These are phyloP conservation scores for Otus scops DNA, from an alignment of 2,797 vertebrate species.

Conservation along the genomic window DNA sequence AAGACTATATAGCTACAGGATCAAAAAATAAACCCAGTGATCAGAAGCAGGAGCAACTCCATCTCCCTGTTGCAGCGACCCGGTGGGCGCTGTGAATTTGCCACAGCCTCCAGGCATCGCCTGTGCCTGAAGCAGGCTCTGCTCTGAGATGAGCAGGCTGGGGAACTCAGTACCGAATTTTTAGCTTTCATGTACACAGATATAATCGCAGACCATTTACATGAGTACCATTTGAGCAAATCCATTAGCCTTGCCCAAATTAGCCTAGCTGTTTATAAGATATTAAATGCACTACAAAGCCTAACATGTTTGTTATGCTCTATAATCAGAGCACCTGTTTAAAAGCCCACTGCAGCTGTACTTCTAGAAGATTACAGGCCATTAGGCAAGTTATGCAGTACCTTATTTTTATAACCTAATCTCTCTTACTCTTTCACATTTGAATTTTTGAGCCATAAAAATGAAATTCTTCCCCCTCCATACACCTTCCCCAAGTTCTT, in stretches of 20 bases:
- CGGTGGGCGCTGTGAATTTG: accelerated
- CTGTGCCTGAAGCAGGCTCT: background rate
- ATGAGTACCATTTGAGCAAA: constrained; percentile 51
- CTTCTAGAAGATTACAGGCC: constrained; percentile 60
- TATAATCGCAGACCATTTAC: constrained; percentile 45
- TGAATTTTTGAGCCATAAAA: constrained; percentile 66
- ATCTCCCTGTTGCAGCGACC: background rate
- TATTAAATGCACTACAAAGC: constrained; percentile 71
- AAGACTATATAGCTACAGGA: background rate
- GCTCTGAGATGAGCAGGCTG: background rate
- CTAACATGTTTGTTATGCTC: constrained; percentile 68
- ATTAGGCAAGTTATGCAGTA: constrained; percentile 68
- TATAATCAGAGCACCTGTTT: constrained; percentile 72
- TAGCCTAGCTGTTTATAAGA: constrained; percentile 68
- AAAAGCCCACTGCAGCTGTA: constrained; percentile 71
- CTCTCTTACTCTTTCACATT: constrained; percentile 46
- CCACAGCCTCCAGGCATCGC: background rate
- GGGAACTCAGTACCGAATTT: background rate
- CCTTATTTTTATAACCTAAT: constrained; percentile 70
- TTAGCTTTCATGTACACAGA: background rate
- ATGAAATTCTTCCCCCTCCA: constrained; percentile 38
- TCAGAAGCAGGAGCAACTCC: background rate
- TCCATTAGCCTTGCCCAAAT: constrained; percentile 71
- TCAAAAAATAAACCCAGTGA: background rate
- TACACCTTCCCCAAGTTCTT: background rate